phyloP scores from a whole-genome alignment of 2,797 vertebrate species.

The Hippocampus kuda region DNA sequence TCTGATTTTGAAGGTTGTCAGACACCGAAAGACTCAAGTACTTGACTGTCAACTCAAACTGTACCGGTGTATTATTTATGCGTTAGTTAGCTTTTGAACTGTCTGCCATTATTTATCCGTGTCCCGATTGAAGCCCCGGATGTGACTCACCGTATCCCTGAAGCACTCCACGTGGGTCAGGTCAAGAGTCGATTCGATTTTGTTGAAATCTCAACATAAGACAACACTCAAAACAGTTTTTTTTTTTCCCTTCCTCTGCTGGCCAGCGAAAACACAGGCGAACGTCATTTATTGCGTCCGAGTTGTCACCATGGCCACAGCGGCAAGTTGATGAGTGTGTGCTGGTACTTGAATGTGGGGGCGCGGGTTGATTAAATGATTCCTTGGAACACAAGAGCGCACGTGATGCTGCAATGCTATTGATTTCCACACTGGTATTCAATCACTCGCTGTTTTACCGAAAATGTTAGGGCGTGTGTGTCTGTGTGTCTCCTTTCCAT shows the following conservation, averaged over 20 bases:
- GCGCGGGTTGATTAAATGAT: not conserved
- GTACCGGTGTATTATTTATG: not conserved
- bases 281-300: not conserved
- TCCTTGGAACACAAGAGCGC: not conserved
- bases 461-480: not conserved
- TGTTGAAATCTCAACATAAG: too few relatives aligned
- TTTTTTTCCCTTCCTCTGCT: not conserved
- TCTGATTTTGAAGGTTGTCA: conserved; percentile 1
- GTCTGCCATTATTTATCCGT: not conserved
- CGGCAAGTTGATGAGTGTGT: not conserved
- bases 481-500: not conserved
- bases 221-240: not conserved
- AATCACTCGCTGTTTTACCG: not conserved
- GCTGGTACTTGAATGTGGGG: not conserved
- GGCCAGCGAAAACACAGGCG: not conserved
- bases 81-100: not conserved
- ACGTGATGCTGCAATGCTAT: not conserved
- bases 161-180: too few relatives aligned
- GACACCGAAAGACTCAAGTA: not conserved
- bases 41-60: not conserved
- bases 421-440: not conserved
- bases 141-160: too few relatives aligned
- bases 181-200: too few relatives aligned
- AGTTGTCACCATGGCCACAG: not conserved
- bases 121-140: too few relatives aligned